These are phyloP conservation scores for Decapterus maruadsi DNA, from an alignment of 2,797 vertebrate genomes.

Conservation along the genomic window DNA sequence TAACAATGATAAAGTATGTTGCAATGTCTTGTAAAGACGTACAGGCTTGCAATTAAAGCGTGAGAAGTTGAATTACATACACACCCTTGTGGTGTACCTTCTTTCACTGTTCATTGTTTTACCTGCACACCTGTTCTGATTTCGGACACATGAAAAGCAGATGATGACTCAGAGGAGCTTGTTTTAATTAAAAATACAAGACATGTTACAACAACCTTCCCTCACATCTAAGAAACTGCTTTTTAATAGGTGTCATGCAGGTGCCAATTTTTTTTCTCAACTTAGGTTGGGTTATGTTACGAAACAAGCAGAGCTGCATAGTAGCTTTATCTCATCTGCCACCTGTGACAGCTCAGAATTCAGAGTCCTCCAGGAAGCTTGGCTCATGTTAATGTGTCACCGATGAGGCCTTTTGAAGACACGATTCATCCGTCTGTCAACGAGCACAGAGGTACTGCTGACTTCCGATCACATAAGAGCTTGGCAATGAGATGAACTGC, in stretches of 20 bases:
- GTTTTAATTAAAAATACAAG: slow-evolving; percentile 85
- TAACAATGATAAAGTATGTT: slow-evolving; percentile 69
- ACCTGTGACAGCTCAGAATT: slow-evolving; percentile 76
- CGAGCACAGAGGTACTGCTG: slow-evolving; percentile 42
- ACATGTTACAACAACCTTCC: slow-evolving; percentile 77
- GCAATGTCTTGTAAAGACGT: slow-evolving; percentile 64
- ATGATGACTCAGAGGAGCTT: slow-evolving; percentile 75
- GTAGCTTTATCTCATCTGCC: slow-evolving; percentile 75
- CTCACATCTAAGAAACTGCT: slow-evolving; percentile 67
- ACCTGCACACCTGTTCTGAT: slow-evolving; percentile 74
- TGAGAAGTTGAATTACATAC: slow-evolving; percentile 69
- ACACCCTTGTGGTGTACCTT: slow-evolving; percentile 52
- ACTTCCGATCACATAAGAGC: slow-evolving; percentile 65
- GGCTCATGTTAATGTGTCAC: slow-evolving; percentile 77
- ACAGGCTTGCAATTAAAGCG: slow-evolving; percentile 55
- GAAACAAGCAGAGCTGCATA: slow-evolving; percentile 79
- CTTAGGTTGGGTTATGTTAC: slow-evolving; percentile 72
- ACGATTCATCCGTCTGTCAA: slow-evolving; percentile 72
- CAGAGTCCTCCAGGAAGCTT: slow-evolving; percentile 69
- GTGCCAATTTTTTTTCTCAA: slow-evolving; percentile 74
- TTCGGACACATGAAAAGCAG: slow-evolving; percentile 68
- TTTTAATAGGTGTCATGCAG: slow-evolving; percentile 73
- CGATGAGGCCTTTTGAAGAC: slow-evolving; percentile 74
- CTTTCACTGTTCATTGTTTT: slow-evolving; percentile 63
- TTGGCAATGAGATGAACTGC: slow-evolving; percentile 68